Conservation (phyloP, 2,888 invertebrate species). For the Tortrix viridana region DNA sequence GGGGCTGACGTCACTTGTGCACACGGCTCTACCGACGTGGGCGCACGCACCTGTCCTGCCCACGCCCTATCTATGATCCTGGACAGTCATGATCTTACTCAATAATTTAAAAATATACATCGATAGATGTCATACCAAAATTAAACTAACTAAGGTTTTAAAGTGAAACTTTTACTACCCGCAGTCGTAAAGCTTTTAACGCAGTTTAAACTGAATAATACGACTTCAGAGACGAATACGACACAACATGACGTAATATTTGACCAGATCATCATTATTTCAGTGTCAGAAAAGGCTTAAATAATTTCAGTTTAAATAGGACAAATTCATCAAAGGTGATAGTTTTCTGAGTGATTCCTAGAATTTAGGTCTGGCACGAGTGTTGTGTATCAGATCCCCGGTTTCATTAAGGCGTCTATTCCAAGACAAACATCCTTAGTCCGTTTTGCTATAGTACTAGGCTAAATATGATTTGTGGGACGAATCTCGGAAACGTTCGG, state of each 20-base stretch:
- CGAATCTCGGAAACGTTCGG: slow-evolving; percentile 62
- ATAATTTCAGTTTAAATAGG: slow-evolving; percentile 2
- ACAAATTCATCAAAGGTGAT: slow-evolving; percentile 12
- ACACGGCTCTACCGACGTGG: slow-evolving; percentile 77
- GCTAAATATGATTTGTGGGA: slow-evolving; percentile 79
- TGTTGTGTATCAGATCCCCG: slow-evolving; percentile 60
- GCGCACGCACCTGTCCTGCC: slow-evolving; percentile 72
- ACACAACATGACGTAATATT: slow-evolving; percentile 18
- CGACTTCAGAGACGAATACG: slow-evolving; percentile 5
- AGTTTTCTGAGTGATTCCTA: slow-evolving; percentile 37
- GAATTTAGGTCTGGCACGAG: slow-evolving; percentile 59
- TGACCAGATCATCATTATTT: neutral
- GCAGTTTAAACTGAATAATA: slow-evolving; percentile 23
- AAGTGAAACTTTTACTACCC: slow-evolving; percentile 10
- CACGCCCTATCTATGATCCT: slow-evolving; percentile 52
- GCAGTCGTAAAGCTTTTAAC: slow-evolving; percentile 18
- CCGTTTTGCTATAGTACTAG: slow-evolving; percentile 66
- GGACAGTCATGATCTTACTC: slow-evolving; percentile 36
- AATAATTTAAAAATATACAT: slow-evolving; percentile 20
- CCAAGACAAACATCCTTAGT: slow-evolving; percentile 70
- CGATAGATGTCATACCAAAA: slow-evolving; percentile 2
- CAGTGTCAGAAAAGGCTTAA: neutral
- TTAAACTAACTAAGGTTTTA: slow-evolving; percentile 9
- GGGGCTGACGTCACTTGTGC: slow-evolving; percentile 74
- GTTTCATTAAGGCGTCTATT: slow-evolving; percentile 68